Percentiles rank a stretch among this genome's conserved stretches.
Conservation (phyloP, 2,113 vertebrate species). For the Pitta sordida region DNA sequence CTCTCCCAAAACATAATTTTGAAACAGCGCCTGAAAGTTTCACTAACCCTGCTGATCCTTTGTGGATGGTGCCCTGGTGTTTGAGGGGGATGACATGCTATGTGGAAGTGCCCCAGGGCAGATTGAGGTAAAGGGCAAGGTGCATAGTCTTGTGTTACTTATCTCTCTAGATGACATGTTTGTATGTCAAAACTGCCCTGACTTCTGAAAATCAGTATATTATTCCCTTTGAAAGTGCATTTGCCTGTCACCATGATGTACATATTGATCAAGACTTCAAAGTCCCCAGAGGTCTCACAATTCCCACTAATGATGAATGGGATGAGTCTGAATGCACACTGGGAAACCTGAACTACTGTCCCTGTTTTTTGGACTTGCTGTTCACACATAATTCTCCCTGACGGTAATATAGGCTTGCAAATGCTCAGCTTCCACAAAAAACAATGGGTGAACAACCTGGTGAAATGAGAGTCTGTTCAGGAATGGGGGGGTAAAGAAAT, state of each 20-base stretch:
- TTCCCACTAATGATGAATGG: background rate
- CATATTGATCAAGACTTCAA: background rate
- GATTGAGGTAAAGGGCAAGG: background rate
- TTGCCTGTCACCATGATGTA: background rate
- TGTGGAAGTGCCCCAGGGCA: background rate
- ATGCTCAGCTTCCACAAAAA: background rate
- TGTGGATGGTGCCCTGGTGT: background rate
- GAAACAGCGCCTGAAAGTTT: background rate
- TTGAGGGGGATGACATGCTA: background rate
- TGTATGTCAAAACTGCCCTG: background rate
- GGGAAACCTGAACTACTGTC: background rate
- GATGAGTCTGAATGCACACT: background rate
- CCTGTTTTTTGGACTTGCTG: background rate
- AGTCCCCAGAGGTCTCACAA: background rate
- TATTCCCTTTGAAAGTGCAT: slow-evolving; percentile 6
- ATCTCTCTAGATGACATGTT: background rate
- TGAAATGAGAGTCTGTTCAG: background rate
- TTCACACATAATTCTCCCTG: background rate
- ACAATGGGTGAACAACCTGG: background rate
- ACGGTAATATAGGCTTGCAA: background rate
- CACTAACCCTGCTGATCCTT: background rate
- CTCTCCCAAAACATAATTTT: background rate
- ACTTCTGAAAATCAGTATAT: slow-evolving; percentile 9
- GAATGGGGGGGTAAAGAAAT: background rate
- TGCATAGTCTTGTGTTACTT: background rate